Percentiles rank a stretch among this genome's conserved stretches.
Evolutionary conservation across 2,888 invertebrate genomes (phyloP).

Genomic region (Pinctada fucata): DNA sequence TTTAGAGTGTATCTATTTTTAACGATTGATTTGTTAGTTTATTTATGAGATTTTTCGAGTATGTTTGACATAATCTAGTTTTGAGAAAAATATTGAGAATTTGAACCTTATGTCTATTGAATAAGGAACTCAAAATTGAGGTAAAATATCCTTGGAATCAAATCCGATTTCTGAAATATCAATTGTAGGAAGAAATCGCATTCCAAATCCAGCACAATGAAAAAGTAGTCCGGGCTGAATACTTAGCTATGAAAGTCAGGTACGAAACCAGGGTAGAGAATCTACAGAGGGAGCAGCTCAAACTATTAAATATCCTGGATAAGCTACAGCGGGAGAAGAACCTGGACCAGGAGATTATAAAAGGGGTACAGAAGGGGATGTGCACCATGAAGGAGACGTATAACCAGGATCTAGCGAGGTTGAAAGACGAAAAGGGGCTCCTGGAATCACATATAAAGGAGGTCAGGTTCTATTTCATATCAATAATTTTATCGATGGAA

Average conservation of each 20-base stretch:
- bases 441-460: conserved; percentile 63
- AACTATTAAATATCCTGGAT: conserved; percentile 47
- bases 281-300: conserved; percentile 51
- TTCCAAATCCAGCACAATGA: conserved; percentile 68
- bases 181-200: conserved; percentile 64
- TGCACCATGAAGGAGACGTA: conserved; percentile 60
- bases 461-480: conserved; percentile 43
- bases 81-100: no score
- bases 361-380: conserved; percentile 65
- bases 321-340: conserved; percentile 63
- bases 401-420: conserved; percentile 58
- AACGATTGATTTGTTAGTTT: no score
- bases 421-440: conserved; percentile 66
- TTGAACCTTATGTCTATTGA: no score
- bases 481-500: background rate
- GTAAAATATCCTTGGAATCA: no score
- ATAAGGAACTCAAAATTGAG: no score
- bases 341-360: conserved; percentile 64
- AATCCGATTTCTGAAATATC: no score
- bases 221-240: conserved; percentile 63
- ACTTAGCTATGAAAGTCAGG: conserved; percentile 67
- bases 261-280: conserved; percentile 68
- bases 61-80: no score
- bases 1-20: no score
- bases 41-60: no score